These are phyloP conservation scores for Solea solea DNA, from an alignment of 2,113 vertebrate genomes.

Conservation along the genomic window DNA sequence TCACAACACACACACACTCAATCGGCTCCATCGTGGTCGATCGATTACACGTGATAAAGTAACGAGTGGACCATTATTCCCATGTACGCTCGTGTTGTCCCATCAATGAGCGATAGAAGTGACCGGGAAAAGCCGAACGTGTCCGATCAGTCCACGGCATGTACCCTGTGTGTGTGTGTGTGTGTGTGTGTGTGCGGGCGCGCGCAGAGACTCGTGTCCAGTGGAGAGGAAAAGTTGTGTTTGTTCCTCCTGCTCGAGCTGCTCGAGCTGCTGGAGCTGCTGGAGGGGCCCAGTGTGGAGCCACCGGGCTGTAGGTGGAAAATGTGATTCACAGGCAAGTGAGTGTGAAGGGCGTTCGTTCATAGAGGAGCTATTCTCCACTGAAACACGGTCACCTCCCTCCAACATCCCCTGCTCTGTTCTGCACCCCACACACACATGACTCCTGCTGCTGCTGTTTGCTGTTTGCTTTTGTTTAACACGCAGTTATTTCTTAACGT, in stretches of 20 bases:
- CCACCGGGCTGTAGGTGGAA: conserved; percentile 63
- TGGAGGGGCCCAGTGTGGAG: conserved; percentile 35
- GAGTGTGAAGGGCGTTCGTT: conserved; percentile 65
- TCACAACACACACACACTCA: background rate
- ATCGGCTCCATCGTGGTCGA: conserved; percentile 12
- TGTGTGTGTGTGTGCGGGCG: no score
- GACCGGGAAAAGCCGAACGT: background rate
- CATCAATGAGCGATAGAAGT: background rate
- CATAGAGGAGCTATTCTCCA: conserved; percentile 65
- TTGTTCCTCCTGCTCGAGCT: background rate
- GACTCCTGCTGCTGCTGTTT: no score
- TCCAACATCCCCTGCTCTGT: background rate
- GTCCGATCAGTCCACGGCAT: background rate
- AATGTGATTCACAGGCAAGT: conserved; percentile 73
- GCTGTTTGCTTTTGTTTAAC: no score
- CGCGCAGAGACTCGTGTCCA: background rate
- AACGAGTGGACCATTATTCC: conserved; percentile 3
- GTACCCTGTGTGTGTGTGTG: background rate
- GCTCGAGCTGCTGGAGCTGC: background rate
- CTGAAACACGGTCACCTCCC: conserved; percentile 53
- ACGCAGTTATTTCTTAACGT: no score
- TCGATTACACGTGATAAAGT: conserved; percentile 1
- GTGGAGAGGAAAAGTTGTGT: background rate
- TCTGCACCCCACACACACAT: background rate
- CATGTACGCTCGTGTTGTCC: conserved; percentile 10